Conservation (phyloP, 2,888 invertebrate species). For the Caenorhabditis japonica region DNA sequence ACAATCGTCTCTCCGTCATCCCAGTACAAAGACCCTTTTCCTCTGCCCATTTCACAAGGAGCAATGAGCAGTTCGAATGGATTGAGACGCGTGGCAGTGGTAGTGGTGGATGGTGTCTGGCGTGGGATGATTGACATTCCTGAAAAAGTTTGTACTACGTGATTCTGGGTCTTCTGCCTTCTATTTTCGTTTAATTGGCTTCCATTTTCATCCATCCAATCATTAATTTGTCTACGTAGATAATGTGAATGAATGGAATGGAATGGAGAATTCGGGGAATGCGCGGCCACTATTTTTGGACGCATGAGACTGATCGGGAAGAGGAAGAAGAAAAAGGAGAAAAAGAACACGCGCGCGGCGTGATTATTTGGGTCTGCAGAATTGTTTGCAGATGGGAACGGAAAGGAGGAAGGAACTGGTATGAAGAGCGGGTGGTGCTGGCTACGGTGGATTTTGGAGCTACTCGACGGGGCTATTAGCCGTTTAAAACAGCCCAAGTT, state of each 20-base stretch:
- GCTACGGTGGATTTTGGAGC: too few relatives aligned
- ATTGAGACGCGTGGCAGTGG: constrained; percentile 80
- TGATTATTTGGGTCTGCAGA: too few relatives aligned
- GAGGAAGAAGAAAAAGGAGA: too few relatives aligned
- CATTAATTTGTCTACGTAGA: constrained; percentile 28
- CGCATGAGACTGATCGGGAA: too few relatives aligned
- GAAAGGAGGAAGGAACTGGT: too few relatives aligned
- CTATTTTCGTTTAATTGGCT: constrained; percentile 31
- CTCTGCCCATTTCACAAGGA: constrained; percentile 43
- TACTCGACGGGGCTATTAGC: too few relatives aligned
- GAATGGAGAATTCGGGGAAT: constrained; percentile 3
- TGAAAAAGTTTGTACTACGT: too few relatives aligned
- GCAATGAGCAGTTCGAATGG: constrained; percentile 83
- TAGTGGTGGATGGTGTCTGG: constrained; percentile 75
- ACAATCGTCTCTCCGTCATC: constrained; percentile 73
- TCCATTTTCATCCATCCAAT: constrained; percentile 11
- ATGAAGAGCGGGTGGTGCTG: too few relatives aligned
- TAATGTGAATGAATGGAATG: neutral
- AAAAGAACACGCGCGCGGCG: too few relatives aligned
- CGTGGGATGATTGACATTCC: constrained; percentile 82
- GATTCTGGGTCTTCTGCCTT: constrained; percentile 4
- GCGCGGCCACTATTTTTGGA: neutral
- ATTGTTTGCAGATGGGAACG: too few relatives aligned
- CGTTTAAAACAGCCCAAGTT: too few relatives aligned
- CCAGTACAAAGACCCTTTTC: constrained; percentile 67